phyloP scores from a whole-genome alignment of 2,888 invertebrate species.

The Copidosoma aretas region DNA sequence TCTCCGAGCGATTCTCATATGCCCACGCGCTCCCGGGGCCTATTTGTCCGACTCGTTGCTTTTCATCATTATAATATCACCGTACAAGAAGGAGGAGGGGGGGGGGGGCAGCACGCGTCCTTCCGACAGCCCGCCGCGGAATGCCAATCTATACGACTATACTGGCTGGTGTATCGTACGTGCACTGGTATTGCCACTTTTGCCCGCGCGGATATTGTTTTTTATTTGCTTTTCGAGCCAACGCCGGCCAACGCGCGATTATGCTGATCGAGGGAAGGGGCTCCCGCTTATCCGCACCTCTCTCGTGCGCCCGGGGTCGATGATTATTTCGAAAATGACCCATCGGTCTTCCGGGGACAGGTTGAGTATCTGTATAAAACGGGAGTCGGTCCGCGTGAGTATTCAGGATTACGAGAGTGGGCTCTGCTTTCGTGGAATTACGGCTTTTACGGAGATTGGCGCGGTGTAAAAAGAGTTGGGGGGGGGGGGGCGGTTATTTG shows the following conservation, averaged over 20 bases:
- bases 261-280: constrained; percentile 50
- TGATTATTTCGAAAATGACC: constrained; percentile 50
- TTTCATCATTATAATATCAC: background rate
- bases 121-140: constrained; percentile 35
- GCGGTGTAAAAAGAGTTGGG: background rate
- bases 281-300: background rate
- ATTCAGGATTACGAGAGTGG: too few relatives aligned
- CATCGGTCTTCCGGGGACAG: constrained; percentile 48
- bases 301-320: constrained; percentile 8
- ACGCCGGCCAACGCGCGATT: constrained; percentile 52
- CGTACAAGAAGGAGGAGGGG: too few relatives aligned
- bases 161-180: constrained; percentile 46
- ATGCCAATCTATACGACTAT: constrained; percentile 51
- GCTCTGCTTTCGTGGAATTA: too few relatives aligned
- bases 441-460: background rate
- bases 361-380: too few relatives aligned
- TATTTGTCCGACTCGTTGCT: constrained; percentile 21
- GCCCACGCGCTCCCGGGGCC: background rate
- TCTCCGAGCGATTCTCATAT: background rate
- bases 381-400: too few relatives aligned
- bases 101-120: constrained; percentile 12
- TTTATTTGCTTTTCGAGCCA: constrained; percentile 21
- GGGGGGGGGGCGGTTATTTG: too few relatives aligned
- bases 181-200: constrained; percentile 39
- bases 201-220: too few relatives aligned